phyloP scores from a whole-genome alignment of 2,113 vertebrate species.

The Agapornis roseicollis region DNA sequence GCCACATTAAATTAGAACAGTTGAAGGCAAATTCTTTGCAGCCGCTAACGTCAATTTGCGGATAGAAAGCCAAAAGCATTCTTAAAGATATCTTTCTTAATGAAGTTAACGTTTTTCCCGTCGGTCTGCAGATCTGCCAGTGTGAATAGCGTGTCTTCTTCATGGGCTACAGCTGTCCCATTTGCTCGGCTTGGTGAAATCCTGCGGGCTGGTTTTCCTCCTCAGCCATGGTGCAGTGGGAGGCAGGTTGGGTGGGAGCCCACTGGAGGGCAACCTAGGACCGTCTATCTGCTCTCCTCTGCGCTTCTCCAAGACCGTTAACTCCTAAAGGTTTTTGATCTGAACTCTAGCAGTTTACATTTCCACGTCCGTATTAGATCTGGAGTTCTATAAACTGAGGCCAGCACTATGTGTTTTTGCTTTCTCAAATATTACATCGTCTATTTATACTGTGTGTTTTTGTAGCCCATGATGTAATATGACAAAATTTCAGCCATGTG shows the following conservation, averaged over 20 bases:
- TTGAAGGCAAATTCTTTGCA: constrained; percentile 39
- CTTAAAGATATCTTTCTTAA: constrained; percentile 1
- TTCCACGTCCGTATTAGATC: constrained; percentile 24
- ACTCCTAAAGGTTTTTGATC: background rate
- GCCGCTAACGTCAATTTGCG: background rate
- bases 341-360: constrained; percentile 1
- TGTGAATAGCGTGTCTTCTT: background rate
- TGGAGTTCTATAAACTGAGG: constrained; percentile 45
- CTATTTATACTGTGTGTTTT: constrained; percentile 74
- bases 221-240: background rate
- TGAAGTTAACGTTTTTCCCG: background rate
- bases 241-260: constrained; percentile 14
- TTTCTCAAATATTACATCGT: constrained; percentile 66
- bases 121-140: background rate
- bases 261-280: constrained; percentile 78
- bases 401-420: constrained; percentile 54
- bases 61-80: background rate
- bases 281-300: background rate
- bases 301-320: background rate
- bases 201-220: background rate
- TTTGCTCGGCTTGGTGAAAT: background rate
- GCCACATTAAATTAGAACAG: constrained; percentile 34
- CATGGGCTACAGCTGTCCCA: background rate
- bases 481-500: constrained; percentile 73
- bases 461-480: constrained; percentile 73